A percentile compares a stretch with the other conserved stretches of the same genome.
Conservation (phyloP, 1,140 invertebrate genomes). For the Listronotus oregonensis region DNA sequence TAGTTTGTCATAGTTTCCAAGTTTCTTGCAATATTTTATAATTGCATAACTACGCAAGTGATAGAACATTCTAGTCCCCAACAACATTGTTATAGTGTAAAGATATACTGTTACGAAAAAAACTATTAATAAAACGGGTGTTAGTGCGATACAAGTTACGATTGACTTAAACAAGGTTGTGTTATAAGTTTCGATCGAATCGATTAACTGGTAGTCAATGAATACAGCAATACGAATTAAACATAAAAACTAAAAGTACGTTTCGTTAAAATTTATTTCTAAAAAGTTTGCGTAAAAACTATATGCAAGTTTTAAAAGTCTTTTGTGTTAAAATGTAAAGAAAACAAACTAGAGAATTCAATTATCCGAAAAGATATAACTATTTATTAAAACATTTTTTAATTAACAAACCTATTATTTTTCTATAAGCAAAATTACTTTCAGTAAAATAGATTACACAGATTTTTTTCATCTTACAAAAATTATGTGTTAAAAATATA, state of each 20-base stretch:
- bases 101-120: slow-evolving; percentile 25
- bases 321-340: too few species aligned
- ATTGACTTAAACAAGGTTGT: slow-evolving; percentile 32
- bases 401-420: too few species aligned
- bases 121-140: background rate
- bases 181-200: slow-evolving; percentile 20
- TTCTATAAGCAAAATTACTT: too few species aligned
- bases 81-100: slow-evolving; percentile 14
- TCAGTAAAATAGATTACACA: too few species aligned
- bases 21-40: too few species aligned
- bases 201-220: slow-evolving; percentile 38
- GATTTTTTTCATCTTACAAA: too few species aligned
- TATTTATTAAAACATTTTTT: too few species aligned
- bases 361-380: too few species aligned
- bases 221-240: slow-evolving; percentile 38
- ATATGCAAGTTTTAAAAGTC: too few species aligned
- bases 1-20: too few species aligned
- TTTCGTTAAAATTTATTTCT: background rate
- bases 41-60: slow-evolving; percentile 4
- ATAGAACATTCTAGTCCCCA: slow-evolving; percentile 7
- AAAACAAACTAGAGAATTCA: too few species aligned
- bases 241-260: background rate
- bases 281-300: slow-evolving; percentile 1
- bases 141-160: background rate
- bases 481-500: too few species aligned